Conservation (phyloP, 2,888 invertebrate species). For the Aricia artaxerxes region DNA sequence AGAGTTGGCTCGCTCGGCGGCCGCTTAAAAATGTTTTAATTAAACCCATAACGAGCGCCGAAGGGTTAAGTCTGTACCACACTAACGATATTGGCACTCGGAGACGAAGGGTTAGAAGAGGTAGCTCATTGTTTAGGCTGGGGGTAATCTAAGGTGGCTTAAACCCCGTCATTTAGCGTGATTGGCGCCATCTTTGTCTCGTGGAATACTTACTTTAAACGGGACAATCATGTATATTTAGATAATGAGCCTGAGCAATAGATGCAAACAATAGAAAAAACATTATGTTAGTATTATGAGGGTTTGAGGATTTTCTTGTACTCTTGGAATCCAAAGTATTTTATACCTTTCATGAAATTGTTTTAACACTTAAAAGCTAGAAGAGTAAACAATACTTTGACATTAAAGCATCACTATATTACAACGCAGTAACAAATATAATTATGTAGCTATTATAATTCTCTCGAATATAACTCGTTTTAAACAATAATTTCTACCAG, state of each 20-base stretch:
- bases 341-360: neutral
- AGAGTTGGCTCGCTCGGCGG: slow-evolving; percentile 33
- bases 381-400: neutral
- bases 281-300: too few species aligned
- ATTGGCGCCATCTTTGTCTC: neutral
- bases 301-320: too few species aligned
- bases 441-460: neutral
- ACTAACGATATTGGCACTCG: neutral
- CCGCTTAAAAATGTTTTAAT: slow-evolving; percentile 43
- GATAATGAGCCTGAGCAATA: too few species aligned
- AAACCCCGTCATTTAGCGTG: neutral
- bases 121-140: neutral
- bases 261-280: too few species aligned
- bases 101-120: neutral
- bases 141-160: neutral
- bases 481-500: neutral
- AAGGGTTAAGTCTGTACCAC: slow-evolving; percentile 35
- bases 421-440: too few species aligned
- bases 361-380: too few species aligned
- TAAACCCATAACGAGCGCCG: slow-evolving; percentile 40
- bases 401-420: neutral
- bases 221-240: neutral
- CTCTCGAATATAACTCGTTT: neutral
- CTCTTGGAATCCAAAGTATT: neutral
- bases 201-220: neutral